These are phyloP conservation scores for Troglohyphantes excavatus DNA, from an alignment of 2,888 invertebrate species.

Conservation along the genomic window DNA sequence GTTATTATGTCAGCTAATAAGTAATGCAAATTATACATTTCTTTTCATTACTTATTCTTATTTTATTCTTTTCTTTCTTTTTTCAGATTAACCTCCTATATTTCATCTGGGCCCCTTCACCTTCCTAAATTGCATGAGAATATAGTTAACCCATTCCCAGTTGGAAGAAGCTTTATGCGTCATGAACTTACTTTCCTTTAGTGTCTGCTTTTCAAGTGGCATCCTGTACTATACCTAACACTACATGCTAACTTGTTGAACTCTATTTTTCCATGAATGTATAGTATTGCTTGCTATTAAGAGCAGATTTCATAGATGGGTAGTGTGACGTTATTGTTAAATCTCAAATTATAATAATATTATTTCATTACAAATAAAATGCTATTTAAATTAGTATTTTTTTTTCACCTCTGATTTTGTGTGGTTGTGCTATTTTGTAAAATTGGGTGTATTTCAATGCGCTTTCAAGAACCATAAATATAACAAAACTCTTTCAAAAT, in stretches of 20 bases:
- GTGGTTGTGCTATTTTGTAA: too few relatives aligned
- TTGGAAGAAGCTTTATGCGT: not conserved
- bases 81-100: not conserved
- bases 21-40: too few relatives aligned
- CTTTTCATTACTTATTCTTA: not conserved
- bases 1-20: too few relatives aligned
- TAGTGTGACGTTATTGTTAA: not conserved
- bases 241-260: not conserved
- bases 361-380: too few relatives aligned
- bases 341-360: not conserved
- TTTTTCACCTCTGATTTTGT: too few relatives aligned
- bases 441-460: too few relatives aligned
- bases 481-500: too few relatives aligned
- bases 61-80: not conserved
- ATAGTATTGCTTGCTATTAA: not conserved
- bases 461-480: too few relatives aligned
- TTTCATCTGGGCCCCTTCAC: not conserved
- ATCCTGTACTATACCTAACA: too few relatives aligned
- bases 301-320: not conserved
- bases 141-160: not conserved
- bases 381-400: too few relatives aligned
- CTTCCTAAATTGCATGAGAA: not conserved
- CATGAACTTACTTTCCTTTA: not conserved
- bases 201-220: not conserved
- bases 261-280: not conserved